Base-by-base conservation (phyloP, 2,888 invertebrate genomes). In the Cerceris ruficornis region DNA sequence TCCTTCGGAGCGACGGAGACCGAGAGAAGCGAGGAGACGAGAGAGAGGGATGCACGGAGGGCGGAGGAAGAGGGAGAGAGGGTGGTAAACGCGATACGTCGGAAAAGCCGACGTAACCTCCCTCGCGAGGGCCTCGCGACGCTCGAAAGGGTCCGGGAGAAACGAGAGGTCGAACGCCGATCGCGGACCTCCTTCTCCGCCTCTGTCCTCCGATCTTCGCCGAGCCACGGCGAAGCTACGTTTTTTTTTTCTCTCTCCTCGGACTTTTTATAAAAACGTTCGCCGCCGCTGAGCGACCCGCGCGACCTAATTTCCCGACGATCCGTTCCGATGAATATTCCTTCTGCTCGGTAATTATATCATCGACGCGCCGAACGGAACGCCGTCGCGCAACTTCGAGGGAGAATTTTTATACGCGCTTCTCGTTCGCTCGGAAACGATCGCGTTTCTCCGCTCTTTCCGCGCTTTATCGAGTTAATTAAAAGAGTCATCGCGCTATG, bases 31-130 rank as follows among this genome's bases (percentile, higher is more conserved):
- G 62, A 41, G 52, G 14, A 42, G 54, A 15, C 61, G 39, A 9
- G 57, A 52, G 54, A 59, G 57, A 49, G 52, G n/a, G 8, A 28
- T 13, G 28, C 46, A 43, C 9, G 28, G 17, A 58, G 39, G 57
- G 13, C 41, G 13, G 11, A 39, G 28, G 59, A 42, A 39, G 59
- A 49, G n/a, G 50, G 58, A 68, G 50, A 39, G 61, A 13, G 52
- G 71, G 49, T 43, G 43, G 72, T 59, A 69, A 77, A 50, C 46
- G 69, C 55, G 15, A 52, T 69, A n/a, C 57, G 69, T 8, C 49
- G 54, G 59, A 55, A 15, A 17, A 66, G 54, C 55, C 28, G 17
- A 55, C 55, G 17, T 55, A 55, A 55, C 55, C 55, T 5, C 55
- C 17, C 11, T 7, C 17, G 17, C 28, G 9, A 17, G 17, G 28